phyloP scores from a whole-genome alignment of 2,113 vertebrate genomes.

The Crotophaga sulcirostris region DNA sequence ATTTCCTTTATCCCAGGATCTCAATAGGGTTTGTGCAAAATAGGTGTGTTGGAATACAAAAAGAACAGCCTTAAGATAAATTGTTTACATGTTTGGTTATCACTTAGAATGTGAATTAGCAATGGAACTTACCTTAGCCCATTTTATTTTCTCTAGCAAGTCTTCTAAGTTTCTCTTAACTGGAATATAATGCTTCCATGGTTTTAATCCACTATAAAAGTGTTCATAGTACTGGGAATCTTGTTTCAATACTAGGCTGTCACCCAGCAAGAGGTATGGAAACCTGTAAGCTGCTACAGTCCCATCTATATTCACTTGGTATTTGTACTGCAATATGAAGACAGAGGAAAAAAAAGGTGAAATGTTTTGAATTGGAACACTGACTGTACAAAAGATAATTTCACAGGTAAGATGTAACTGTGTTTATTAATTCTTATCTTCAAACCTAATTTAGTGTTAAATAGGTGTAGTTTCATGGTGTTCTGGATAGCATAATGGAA shows the following conservation, averaged over 20 bases:
- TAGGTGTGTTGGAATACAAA: neutral
- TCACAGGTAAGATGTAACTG: neutral
- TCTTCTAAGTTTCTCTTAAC: slow-evolving; percentile 86
- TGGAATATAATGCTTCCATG: slow-evolving; percentile 86
- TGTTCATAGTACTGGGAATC: slow-evolving; percentile 89
- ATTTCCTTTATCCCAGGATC: neutral
- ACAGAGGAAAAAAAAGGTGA: neutral
- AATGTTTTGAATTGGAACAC: neutral
- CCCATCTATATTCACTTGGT: slow-evolving; percentile 91
- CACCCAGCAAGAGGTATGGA: slow-evolving; percentile 90
- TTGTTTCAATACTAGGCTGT: slow-evolving; percentile 93
- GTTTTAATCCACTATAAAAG: slow-evolving; percentile 83
- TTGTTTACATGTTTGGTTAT: neutral
- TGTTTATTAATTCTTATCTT: neutral
- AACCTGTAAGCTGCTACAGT: slow-evolving; percentile 93
- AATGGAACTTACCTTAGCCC: slow-evolving; percentile 83
- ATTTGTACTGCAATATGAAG: slow-evolving; percentile 83
- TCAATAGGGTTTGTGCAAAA: neutral
- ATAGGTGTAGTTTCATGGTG: neutral
- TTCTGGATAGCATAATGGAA: neutral
- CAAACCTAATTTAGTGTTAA: neutral
- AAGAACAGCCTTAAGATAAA: neutral
- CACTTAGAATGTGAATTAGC: neutral
- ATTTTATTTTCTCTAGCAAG: slow-evolving; percentile 86
- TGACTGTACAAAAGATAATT: neutral